A percentile compares a stretch with the other conserved stretches of the same genome.
These are phyloP conservation scores for Crotalus viridis DNA, from an alignment of 2,113 vertebrate species.

Conservation along the genomic window DNA sequence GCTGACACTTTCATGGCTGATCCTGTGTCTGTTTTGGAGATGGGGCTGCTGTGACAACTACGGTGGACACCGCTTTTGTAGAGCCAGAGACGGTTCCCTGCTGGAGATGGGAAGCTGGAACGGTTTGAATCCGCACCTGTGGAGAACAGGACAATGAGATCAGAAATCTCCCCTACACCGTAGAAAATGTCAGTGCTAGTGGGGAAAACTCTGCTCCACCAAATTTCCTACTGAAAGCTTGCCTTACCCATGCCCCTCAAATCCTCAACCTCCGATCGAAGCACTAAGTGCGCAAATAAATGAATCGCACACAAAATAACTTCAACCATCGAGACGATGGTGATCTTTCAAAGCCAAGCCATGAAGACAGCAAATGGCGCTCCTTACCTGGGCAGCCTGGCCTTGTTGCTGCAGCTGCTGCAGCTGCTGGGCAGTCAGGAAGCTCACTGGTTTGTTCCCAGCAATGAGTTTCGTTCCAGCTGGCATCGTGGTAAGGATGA, in stretches of 20 bases:
- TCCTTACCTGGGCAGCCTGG: constrained; percentile 89
- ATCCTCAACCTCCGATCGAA: not conserved
- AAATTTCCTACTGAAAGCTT: not conserved
- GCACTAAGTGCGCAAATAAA: not conserved
- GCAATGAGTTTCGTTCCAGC: constrained; percentile 94
- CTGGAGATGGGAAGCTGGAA: constrained; percentile 90
- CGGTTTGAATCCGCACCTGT: constrained; percentile 93
- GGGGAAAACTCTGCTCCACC: too few species aligned
- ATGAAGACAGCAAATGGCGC: not conserved
- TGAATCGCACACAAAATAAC: not conserved
- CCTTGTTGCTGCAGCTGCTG: constrained; percentile 98
- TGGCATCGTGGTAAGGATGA: constrained; percentile 97
- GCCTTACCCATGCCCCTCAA: not conserved
- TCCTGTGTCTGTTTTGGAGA: constrained; percentile 87
- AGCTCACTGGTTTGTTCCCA: constrained; percentile 96
- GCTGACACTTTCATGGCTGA: constrained; percentile 68
- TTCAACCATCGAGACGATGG: not conserved
- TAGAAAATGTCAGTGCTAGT: not conserved
- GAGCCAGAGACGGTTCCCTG: constrained; percentile 83
- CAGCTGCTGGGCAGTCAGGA: constrained; percentile 94
- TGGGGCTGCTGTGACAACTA: constrained; percentile 90
- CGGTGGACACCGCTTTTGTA: constrained; percentile 89
- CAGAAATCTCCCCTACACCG: not conserved
- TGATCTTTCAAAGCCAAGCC: not conserved
- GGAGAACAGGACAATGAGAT: not conserved